Base-by-base conservation (phyloP, 2,113 vertebrate genomes). In the Macheiramphus alcinus region DNA sequence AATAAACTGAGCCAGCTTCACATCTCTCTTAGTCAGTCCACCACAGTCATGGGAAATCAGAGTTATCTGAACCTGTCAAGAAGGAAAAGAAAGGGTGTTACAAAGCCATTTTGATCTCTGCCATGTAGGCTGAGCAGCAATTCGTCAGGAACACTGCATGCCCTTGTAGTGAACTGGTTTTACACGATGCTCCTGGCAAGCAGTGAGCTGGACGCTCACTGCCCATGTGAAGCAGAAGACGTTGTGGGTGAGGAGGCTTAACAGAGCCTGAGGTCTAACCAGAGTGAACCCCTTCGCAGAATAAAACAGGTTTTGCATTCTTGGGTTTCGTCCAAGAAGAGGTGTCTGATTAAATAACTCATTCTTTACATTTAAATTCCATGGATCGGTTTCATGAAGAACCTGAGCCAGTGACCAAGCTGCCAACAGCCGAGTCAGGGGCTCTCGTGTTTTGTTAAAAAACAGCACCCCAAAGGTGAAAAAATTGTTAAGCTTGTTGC, bases 1-100 rank as follows among this genome's bases (percentile, higher is more conserved):
- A 53, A 99, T 99, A 71, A 99, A 99, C 93, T 99, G 99, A 76
- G 99, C 99, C 98, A 99, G 97, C 93, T 98, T 99, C 94, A 99
- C 98, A 13, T 99, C 99, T 93, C 98, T 98, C 92, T 98, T 99
- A 38, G 99, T 99, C 85, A 99, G 97, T 16, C 98, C 99, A 36
- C 99, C 99, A 6, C 98, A 99, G 98, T 99, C 99, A 4, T 99
- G 99, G 16, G 99, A 99, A 8, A 98, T 99, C 92, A 99, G 96
- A 21, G 99, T 99, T 90, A 99, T 99, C 97, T 99, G 99, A 93
- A 99, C 99, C 99, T 99, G 98, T 85, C 68, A 70, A 16, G 81
- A 82, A 96, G 45, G 62, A 63, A 94, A 97, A 70, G 75, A 53
- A 74, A 68, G 45, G 76, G 80, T 42, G 56, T 92, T 83, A 66